phyloP scores from a whole-genome alignment of 2,888 invertebrate species.

The Apodemia mormo region DNA sequence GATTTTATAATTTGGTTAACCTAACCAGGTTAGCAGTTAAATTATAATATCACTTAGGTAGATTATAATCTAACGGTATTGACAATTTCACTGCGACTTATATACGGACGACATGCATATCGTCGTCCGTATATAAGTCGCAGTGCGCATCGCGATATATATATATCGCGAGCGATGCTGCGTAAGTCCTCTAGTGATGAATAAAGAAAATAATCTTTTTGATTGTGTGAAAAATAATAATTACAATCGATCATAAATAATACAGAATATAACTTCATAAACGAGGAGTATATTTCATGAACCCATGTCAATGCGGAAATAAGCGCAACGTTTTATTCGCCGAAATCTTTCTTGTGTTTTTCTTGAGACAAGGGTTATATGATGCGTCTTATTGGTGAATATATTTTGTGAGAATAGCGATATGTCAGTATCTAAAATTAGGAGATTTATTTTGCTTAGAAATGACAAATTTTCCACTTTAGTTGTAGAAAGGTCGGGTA shows the following conservation, averaged over 20 bases:
- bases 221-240: too few species aligned
- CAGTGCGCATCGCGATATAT: too few species aligned
- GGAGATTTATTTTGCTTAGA: background rate
- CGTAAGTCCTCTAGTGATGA: too few species aligned
- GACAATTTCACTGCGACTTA: too few species aligned
- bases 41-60: too few species aligned
- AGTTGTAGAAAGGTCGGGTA: background rate
- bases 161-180: too few species aligned
- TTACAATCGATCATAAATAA: background rate
- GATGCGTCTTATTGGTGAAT: background rate
- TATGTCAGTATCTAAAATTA: background rate
- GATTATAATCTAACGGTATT: too few species aligned
- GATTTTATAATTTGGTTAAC: too few species aligned
- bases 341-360: background rate
- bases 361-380: conserved; percentile 11
- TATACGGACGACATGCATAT: too few species aligned
- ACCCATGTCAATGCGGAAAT: conserved; percentile 11
- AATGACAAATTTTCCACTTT: background rate
- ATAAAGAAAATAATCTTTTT: too few species aligned
- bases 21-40: too few species aligned
- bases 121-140: too few species aligned
- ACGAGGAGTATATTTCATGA: background rate
- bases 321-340: conserved; percentile 3
- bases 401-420: background rate
- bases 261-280: background rate